Percentiles rank a stretch among this genome's conserved stretches.
Evolutionary conservation across 37 sponge, comb jelly and placozoan species (phyloP).

Genomic region (Oscarella lobularis): DNA sequence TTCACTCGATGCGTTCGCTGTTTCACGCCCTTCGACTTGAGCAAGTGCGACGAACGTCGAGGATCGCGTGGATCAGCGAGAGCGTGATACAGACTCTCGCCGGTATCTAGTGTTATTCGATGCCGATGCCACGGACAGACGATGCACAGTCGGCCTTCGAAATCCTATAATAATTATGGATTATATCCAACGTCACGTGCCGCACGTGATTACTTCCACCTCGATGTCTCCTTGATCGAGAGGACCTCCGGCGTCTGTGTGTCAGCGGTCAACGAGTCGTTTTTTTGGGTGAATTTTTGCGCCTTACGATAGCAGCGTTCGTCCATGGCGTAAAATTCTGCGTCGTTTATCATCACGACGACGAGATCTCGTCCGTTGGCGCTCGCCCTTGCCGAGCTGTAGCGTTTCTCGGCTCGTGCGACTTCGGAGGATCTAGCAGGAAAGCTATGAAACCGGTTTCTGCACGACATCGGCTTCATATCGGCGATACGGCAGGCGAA

Average conservation of each 20-base stretch:
- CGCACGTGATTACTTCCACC: no score
- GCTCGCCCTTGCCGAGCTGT: no score
- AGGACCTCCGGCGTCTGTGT: neutral
- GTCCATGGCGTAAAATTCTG: neutral
- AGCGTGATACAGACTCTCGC: constrained; percentile 76
- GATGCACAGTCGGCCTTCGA: constrained; percentile 68
- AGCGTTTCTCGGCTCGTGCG: no score
- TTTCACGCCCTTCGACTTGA: constrained; percentile 69
- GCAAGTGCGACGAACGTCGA: constrained; percentile 11
- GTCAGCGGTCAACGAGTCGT: neutral
- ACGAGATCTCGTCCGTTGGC: neutral
- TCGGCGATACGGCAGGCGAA: no score
- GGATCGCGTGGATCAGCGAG: constrained; percentile 59
- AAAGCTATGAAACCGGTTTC: no score
- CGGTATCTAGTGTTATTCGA: constrained; percentile 69
- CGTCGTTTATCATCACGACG: neutral
- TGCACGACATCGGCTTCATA: no score
- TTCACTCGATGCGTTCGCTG: constrained; percentile 12
- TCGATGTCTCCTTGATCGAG: neutral
- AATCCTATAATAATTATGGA: constrained; percentile 31
- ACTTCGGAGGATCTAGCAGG: no score
- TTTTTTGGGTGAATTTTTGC: neutral
- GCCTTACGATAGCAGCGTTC: neutral
- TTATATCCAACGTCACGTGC: no score
- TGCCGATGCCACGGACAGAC: constrained; percentile 83